Conservation (phyloP, 2,113 vertebrate genomes). For the Tapirus terrestris region DNA sequence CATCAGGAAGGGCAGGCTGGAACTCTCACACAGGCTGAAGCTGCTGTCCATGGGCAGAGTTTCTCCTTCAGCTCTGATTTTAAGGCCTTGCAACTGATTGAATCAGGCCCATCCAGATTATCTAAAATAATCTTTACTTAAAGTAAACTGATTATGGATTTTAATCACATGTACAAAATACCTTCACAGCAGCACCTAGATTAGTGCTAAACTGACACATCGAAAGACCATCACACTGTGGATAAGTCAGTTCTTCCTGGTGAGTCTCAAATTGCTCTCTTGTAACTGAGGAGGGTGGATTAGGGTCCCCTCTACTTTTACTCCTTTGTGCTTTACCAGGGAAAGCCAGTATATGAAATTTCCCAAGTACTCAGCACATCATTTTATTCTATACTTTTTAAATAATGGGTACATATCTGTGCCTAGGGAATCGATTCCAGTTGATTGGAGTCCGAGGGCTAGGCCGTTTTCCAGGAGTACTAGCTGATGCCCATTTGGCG, state of each 20-base stretch:
- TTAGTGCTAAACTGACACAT: background rate
- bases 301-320: background rate
- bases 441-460: background rate
- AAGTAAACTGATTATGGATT: background rate
- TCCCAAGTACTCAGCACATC: background rate
- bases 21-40: background rate
- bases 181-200: background rate
- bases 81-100: background rate
- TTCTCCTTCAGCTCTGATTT: background rate
- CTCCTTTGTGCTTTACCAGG: background rate
- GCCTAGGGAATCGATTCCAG: background rate
- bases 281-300: background rate
- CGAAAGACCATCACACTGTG: background rate
- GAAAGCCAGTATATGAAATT: constrained; percentile 1
- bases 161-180: background rate
- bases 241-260: background rate
- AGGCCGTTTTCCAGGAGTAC: background rate
- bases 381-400: background rate
- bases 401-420: background rate
- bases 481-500: background rate
- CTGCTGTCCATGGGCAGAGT: background rate
- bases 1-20: background rate
- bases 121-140: background rate
- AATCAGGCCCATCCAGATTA: background rate
- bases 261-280: background rate